These are phyloP conservation scores for Diorhabda carinulata DNA, from an alignment of 1,140 invertebrate genomes.

Conservation along the genomic window DNA sequence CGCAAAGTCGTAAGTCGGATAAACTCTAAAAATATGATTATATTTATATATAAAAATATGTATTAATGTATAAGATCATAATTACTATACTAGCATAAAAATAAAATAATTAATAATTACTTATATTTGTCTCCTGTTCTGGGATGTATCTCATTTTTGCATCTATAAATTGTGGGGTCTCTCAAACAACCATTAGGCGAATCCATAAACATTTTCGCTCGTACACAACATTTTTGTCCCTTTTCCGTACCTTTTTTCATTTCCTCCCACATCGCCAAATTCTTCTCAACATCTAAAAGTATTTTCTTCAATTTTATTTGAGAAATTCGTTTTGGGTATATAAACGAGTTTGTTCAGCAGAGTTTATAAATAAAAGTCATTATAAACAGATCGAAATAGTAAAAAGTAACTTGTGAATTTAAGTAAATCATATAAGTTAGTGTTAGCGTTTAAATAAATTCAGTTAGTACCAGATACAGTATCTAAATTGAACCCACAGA, in stretches of 20 bases:
- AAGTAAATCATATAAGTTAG: no score
- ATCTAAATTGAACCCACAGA: no score
- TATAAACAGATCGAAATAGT: no score
- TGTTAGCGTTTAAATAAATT: no score
- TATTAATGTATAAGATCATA: not conserved
- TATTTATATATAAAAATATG: constrained; percentile 17
- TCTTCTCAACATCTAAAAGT: constrained; percentile 73
- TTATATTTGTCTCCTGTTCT: constrained; percentile 94
- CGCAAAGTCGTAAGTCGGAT: constrained; percentile 99
- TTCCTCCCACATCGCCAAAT: constrained; percentile 89
- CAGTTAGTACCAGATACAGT: no score
- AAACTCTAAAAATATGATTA: constrained; percentile 68
- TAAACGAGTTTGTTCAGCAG: no score
- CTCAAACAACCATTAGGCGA: constrained; percentile 95
- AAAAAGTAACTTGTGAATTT: no score
- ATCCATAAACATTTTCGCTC: constrained; percentile 97
- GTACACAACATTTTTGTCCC: constrained; percentile 55
- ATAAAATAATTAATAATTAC: constrained; percentile 54
- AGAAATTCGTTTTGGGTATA: no score
- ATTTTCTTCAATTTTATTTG: no score
- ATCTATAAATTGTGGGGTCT: constrained; percentile 99
- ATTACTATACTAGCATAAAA: not conserved
- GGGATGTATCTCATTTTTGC: constrained; percentile 92
- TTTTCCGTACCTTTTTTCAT: constrained; percentile 80
- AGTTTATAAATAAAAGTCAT: no score